A percentile compares a stretch with the other conserved stretches of the same genome.
Evolutionary conservation across 1,140 invertebrate species (phyloP).

Genomic region (Chlorops oryzae): DNA sequence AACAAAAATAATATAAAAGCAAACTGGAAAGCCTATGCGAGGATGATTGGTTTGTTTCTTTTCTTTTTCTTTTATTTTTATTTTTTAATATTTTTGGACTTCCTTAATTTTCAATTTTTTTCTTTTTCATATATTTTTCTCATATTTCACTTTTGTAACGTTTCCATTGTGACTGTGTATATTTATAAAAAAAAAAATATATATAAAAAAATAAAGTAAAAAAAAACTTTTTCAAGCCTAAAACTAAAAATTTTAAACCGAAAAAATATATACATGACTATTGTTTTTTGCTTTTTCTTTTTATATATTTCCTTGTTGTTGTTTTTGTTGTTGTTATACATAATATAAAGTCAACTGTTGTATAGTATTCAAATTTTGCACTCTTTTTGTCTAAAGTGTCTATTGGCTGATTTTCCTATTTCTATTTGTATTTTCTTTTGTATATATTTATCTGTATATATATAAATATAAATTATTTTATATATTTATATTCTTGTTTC

Average conservation of each 20-base stretch:
- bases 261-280: neutral
- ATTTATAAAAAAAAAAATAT: too few species aligned
- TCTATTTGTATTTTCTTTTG: neutral
- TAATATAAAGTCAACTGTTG: conserved; percentile 22
- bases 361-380: too few species aligned
- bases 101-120: neutral
- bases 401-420: neutral
- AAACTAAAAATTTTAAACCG: conserved; percentile 20
- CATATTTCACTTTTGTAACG: neutral
- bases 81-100: neutral
- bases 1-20: too few species aligned
- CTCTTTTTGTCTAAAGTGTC: neutral
- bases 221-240: too few species aligned
- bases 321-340: conserved; percentile 20
- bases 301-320: conserved; percentile 19
- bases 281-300: conserved; percentile 2
- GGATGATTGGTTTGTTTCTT: neutral
- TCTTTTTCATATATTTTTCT: neutral
- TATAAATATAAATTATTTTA: conserved; percentile 24
- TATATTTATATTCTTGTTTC: conserved; percentile 15
- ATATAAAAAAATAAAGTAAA: too few species aligned
- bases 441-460: conserved; percentile 14
- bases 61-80: neutral
- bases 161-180: neutral
- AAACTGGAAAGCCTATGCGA: too few species aligned